Percentiles rank a stretch among this genome's conserved stretches.
Evolutionary conservation across 2,797 vertebrate genomes (phyloP).

Genomic region (Sus cebifrons): DNA sequence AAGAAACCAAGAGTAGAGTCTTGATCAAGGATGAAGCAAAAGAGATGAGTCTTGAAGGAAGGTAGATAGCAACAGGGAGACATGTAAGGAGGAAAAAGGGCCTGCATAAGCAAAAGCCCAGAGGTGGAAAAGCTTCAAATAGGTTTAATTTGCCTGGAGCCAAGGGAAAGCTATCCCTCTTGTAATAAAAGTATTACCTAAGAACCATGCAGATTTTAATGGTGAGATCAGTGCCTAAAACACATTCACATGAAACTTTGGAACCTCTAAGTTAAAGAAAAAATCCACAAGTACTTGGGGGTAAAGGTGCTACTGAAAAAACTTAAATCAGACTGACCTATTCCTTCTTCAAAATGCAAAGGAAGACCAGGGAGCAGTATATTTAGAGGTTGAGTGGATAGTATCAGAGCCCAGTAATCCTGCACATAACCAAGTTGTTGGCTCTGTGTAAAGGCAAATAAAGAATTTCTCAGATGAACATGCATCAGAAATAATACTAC

Average conservation of each 20-base stretch:
- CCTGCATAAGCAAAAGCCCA: neutral
- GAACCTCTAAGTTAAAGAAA: neutral
- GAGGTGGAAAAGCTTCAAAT: neutral
- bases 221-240: neutral
- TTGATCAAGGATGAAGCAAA: too few relatives aligned
- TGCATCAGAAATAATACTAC: neutral
- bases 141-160: neutral
- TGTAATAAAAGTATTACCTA: neutral
- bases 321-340: neutral
- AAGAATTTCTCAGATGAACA: neutral
- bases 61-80: neutral
- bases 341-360: neutral
- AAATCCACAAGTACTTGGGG: neutral
- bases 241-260: neutral
- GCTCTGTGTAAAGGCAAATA: neutral
- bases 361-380: neutral
- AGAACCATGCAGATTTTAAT: neutral
- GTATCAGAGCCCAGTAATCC: neutral
- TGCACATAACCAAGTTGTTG: neutral
- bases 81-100: neutral
- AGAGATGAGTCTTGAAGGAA: neutral
- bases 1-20: neutral
- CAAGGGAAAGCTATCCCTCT: neutral
- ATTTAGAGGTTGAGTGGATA: neutral
- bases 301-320: neutral